Evolutionary conservation across 1,140 invertebrate genomes (phyloP).

Genomic region (Lepidotrigona ventralis): DNA sequence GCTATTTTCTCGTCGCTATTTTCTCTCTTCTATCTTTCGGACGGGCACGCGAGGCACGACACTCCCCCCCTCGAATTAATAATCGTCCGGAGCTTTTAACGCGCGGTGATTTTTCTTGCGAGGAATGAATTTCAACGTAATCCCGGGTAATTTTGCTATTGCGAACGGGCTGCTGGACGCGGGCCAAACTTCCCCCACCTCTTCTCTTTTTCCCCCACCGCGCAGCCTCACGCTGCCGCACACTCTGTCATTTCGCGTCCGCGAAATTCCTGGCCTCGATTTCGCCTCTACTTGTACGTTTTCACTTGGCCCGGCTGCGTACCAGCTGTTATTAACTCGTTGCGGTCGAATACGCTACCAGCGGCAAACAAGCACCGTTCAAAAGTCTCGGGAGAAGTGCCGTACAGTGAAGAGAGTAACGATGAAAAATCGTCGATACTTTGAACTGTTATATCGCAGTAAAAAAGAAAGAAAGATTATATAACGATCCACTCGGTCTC

Average conservation of each 20-base stretch:
- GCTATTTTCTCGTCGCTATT: too few species aligned
- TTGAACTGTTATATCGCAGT: too few species aligned
- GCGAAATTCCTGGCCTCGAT: constrained; percentile 4
- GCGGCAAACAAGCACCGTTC: too few species aligned
- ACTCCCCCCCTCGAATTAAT: constrained; percentile 29
- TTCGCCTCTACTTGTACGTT: background rate
- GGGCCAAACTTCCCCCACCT: constrained; percentile 40
- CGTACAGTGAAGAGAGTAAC: too few species aligned
- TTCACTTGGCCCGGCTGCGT: background rate
- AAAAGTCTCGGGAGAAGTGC: too few species aligned
- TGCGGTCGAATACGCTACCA: too few species aligned
- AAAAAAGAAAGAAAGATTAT: too few species aligned
- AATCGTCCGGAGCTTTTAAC: constrained; percentile 36
- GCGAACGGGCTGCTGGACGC: constrained; percentile 42
- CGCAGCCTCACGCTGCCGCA: background rate
- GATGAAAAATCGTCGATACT: too few species aligned
- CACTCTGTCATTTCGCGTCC: constrained; percentile 27
- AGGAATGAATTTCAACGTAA: constrained; percentile 52
- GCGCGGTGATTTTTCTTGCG: constrained; percentile 30
- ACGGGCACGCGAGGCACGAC: background rate
- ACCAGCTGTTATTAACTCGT: background rate
- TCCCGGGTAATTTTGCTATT: constrained; percentile 46
- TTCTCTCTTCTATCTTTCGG: background rate
- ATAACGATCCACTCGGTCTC: too few species aligned
- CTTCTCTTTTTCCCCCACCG: too few species aligned